phyloP scores from a whole-genome alignment of 2,888 invertebrate genomes.

The Pyrgus malvae region DNA sequence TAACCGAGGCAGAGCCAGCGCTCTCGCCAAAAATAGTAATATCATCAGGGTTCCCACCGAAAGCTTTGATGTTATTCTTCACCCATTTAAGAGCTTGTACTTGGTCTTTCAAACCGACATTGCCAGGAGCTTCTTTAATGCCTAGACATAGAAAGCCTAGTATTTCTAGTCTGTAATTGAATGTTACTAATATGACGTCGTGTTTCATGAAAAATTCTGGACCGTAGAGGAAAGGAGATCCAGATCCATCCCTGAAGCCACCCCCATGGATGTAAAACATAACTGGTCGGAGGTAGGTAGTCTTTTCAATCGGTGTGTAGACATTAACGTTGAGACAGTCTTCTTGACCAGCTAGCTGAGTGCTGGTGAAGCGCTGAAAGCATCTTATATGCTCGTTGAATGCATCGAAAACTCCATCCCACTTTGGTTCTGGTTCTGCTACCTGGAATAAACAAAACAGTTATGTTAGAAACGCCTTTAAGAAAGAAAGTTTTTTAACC shows the following conservation, averaged over 20 bases:
- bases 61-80: conserved; percentile 55
- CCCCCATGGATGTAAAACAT: conserved; percentile 75
- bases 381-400: conserved; percentile 61
- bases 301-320: conserved; percentile 51
- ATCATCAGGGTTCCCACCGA: conserved; percentile 67
- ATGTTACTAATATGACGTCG: conserved; percentile 61
- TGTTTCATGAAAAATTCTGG: conserved; percentile 61
- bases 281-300: conserved; percentile 49
- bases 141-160: conserved; percentile 68
- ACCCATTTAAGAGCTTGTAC: conserved; percentile 66
- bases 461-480: background rate
- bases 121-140: conserved; percentile 68
- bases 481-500: no score
- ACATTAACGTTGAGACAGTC: conserved; percentile 67
- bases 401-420: conserved; percentile 59
- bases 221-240: conserved; percentile 62
- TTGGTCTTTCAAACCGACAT: conserved; percentile 71
- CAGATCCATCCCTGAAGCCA: conserved; percentile 67
- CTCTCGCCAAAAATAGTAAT: conserved; percentile 72
- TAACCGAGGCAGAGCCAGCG: conserved; percentile 67
- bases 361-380: conserved; percentile 55
- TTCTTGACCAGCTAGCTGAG: conserved; percentile 52
- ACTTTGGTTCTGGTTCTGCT: conserved; percentile 49
- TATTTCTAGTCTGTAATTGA: conserved; percentile 70
- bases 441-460: conserved; percentile 46